Percentiles rank a stretch among this genome's conserved stretches.
phyloP scores from a whole-genome alignment of 2,888 invertebrate genomes.

The Dicyrtomina minuta region DNA sequence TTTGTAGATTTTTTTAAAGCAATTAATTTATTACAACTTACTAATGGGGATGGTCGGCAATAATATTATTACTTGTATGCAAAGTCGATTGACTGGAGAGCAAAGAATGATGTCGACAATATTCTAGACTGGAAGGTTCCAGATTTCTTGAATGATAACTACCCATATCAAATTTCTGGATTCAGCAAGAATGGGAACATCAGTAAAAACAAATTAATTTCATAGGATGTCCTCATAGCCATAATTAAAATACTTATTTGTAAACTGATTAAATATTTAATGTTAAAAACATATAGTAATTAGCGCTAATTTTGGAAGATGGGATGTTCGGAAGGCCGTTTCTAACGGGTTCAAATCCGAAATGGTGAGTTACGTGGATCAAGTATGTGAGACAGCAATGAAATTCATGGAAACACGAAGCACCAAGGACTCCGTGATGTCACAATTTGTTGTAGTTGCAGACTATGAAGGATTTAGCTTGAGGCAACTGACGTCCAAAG shows the following conservation, averaged over 20 bases:
- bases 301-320: constrained; percentile 25
- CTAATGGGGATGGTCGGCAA: too few species aligned
- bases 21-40: too few species aligned
- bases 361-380: constrained; percentile 25
- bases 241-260: too few species aligned
- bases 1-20: too few species aligned
- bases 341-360: constrained; percentile 13
- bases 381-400: constrained; percentile 23
- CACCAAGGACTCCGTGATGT: background rate
- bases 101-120: constrained; percentile 37
- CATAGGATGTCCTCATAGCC: too few species aligned
- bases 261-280: too few species aligned
- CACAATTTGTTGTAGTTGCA: constrained; percentile 7
- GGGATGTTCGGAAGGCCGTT: constrained; percentile 30
- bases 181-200: constrained; percentile 43
- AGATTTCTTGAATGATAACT: constrained; percentile 33
- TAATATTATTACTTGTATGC: too few species aligned
- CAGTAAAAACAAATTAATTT: too few species aligned
- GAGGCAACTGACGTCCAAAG: background rate
- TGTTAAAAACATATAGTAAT: too few species aligned
- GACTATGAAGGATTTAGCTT: constrained; percentile 18
- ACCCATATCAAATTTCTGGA: constrained; percentile 41
- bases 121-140: constrained; percentile 41
- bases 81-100: constrained; percentile 37
- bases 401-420: constrained; percentile 11